A percentile compares a stretch with the other conserved stretches of the same genome.
Conservation (phyloP, 2,888 invertebrate genomes). For the Sminthurides aquaticus region DNA sequence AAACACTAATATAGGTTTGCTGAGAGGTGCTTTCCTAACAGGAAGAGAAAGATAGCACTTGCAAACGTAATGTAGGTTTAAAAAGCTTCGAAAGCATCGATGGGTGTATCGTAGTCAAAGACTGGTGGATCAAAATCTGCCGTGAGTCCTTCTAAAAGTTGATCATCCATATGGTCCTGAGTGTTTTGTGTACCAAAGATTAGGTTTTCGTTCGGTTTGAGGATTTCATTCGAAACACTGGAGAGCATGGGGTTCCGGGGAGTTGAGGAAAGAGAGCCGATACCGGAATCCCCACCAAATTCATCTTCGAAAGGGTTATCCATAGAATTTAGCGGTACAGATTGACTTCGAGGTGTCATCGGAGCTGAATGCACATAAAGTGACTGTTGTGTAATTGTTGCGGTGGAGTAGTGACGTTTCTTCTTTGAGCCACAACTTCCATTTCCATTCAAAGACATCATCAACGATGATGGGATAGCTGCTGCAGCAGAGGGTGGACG, state of each 20-base stretch:
- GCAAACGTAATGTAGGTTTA: neutral
- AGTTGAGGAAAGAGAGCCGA: constrained; percentile 19
- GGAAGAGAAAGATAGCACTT: neutral
- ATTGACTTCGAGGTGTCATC: constrained; percentile 19
- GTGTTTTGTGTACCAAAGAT: constrained; percentile 14
- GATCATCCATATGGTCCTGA: constrained; percentile 19
- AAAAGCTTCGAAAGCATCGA: neutral
- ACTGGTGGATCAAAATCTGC: constrained; percentile 23
- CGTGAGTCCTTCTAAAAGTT: constrained; percentile 10
- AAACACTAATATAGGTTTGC: too few relatives aligned
- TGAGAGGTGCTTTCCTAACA: neutral
- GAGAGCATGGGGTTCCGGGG: constrained; percentile 20
- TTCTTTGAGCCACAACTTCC: constrained; percentile 11
- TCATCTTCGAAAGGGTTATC: constrained; percentile 18
- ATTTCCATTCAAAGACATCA: neutral
- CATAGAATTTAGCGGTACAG: constrained; percentile 15
- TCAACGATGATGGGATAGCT: neutral
- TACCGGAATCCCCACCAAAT: constrained; percentile 21
- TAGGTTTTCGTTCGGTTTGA: constrained; percentile 23
- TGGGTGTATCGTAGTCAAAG: constrained; percentile 14
- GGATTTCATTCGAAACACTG: constrained; percentile 20
- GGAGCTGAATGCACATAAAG: neutral
- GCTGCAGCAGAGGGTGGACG: constrained; percentile 21
- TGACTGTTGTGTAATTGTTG: constrained; percentile 20
- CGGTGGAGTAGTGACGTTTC: constrained; percentile 21